These are phyloP conservation scores for Condylura cristata DNA, from an alignment of 2,113 vertebrate genomes.

Conservation along the genomic window DNA sequence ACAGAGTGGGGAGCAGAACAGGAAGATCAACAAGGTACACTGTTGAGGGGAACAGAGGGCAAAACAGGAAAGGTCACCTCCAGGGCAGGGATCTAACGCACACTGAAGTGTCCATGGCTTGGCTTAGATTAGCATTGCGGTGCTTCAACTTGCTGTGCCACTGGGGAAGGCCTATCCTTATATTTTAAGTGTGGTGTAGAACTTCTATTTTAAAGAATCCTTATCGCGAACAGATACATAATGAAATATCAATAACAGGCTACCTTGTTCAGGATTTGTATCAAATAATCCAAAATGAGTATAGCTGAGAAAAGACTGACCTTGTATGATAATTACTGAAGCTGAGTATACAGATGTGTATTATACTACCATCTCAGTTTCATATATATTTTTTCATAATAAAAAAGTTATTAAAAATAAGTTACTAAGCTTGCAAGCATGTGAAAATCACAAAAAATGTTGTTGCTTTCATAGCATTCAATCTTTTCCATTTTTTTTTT, in stretches of 20 bases:
- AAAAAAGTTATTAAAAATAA: neutral
- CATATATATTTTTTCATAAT: neutral
- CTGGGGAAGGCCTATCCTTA: too few relatives aligned
- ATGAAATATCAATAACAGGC: constrained; percentile 2
- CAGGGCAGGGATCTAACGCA: too few relatives aligned
- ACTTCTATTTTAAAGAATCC: neutral
- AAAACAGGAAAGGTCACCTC: too few relatives aligned
- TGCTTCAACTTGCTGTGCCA: too few relatives aligned
- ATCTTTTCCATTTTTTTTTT: neutral
- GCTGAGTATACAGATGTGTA: neutral
- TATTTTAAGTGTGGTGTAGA: neutral
- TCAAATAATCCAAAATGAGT: constrained; percentile 23
- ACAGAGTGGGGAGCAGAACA: too few relatives aligned
- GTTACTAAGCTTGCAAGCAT: neutral
- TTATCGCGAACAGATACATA: neutral
- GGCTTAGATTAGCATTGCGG: too few relatives aligned
- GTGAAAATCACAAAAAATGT: too few relatives aligned
- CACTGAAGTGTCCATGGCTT: too few relatives aligned
- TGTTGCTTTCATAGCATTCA: too few relatives aligned
- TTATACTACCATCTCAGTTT: neutral
- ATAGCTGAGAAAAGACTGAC: neutral
- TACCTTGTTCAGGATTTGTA: constrained; percentile 18
- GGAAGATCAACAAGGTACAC: too few relatives aligned
- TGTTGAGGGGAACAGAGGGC: too few relatives aligned
- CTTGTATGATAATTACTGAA: neutral